Evolutionary conservation across 2,113 vertebrate genomes (phyloP), one percentile per base, ranked within the genome.

Genomic region (Xyrauchen texanus): DNA sequence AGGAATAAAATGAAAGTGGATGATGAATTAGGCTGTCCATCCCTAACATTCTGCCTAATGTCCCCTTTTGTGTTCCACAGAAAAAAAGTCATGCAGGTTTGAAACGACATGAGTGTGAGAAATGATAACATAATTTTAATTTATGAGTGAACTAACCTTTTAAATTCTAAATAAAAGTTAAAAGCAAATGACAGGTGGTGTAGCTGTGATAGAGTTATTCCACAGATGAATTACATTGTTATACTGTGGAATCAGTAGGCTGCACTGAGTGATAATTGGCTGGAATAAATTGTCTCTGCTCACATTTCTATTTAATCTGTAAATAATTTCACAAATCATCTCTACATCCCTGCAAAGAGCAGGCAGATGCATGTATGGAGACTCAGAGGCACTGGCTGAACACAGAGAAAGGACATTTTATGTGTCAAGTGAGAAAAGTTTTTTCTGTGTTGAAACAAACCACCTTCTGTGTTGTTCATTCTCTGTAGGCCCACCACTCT

Each of bases 311-410:
- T 88, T 90, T 91, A 91, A 92, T 91, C 88, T 89, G 85, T 87
- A 81, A 86, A 89, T 91, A 88, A 90, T 90, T 90, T 86, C 87
- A 88, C 85, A 87, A 88, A 83, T 83, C 89, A 90, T 91, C 91
- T 92, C 92, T 91, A 93, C 92, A 93, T 93, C 92, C 88, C 87
- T 88, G 83, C 86, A 91, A 90, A 90, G 89, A 88, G 89, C 87
- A 81, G 45, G 79, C 81, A 83, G 86, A 89, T 83, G n/a, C 76
- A 85, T 84, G 89, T 86, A 90, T 88, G 81, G 87, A 88, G 89
- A 87, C 86, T 89, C 88, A 89, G 91, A 90, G 87, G 88, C 87
- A 84, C 88, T 83, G 88, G 86, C 55, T 68, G 45, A 51, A 46
- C 53, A 11, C 57, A 71, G 70, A 58, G 62, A 86, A 87, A 86